Base-by-base conservation (phyloP, 30 jellyfish, hydroid and myxozoan genomes). In the Mastigias papua region DNA sequence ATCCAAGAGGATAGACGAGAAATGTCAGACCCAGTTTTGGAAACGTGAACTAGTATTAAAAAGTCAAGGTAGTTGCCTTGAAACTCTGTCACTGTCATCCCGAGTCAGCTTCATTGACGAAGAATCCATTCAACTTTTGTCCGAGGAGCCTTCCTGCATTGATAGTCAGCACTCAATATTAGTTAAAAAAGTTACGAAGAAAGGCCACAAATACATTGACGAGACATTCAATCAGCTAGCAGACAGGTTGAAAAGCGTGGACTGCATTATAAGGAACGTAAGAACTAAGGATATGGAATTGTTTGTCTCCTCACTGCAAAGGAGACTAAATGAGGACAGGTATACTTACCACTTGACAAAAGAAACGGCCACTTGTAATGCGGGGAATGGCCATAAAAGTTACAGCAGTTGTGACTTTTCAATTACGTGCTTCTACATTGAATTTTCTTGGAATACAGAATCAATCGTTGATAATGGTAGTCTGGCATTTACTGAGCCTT, bases 81-180 rank as follows among this genome's bases (percentile, higher is more conserved):
- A 75, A 46, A 74, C 25, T 35, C 34, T 90, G 34, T 51, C 84
- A 16, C 28, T 83, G 23, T 32, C 76, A 10, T 82, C 94, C 0
- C 34, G 76, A 17, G 77, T 82, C 1, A 16, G 30, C 13, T 82
- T 90, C 50, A 67, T 82, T 22, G 21, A 61, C 13, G 95, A 82
- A 17, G 95, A 90, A 13, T 77, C 72, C 30, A 27, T 61, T 1
- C 31, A 58, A 21, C 34, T 74, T 8, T 7, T 75, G 72, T 35
- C 78, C 19, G 89, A 79, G 26, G 87, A 75, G 8, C 86, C 90
- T 1, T 49, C 89, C 8, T 90, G 97, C 67, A 81, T 76, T 13
- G 78, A 88, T 29, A 80, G 77, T 21, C 89, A 75, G 32, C 97
- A 90, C 42, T 92, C 87, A 10, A 49, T 89, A n/a, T 27, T 82